Evolutionary conservation across 2,113 vertebrate genomes (phyloP), one percentile per base, ranked within the genome.

Genomic region (Ceyx cyanopectus): DNA sequence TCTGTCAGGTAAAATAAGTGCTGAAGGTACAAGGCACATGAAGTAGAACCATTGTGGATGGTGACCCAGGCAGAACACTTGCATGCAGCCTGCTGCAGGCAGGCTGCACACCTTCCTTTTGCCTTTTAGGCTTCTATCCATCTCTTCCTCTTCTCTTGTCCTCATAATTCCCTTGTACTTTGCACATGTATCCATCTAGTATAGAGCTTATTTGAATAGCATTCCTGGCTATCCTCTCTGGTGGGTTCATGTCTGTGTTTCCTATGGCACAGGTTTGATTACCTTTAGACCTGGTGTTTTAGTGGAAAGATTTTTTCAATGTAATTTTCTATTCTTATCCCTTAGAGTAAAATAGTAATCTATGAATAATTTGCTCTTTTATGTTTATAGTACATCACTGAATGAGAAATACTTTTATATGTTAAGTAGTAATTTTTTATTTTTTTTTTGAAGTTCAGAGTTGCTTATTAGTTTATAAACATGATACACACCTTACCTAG

Each of bases 181-280:
- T 50, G 75, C 56, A 68, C 30, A 17, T 14, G 4, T 22, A 17
- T 50, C 5, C 27, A 12, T 45, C 46, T 73, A 26, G 3, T 85
- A 46, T 50, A 53, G 46, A 43, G 70, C 18, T 34, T 43, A 14
- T 45, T 53, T 66, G 57, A 62, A 56, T 12, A 66, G 51, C 72
- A 57, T 41, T 62, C 48, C 56, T 32, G n/a, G 46, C 61, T 74
- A n/a, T 26, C 74, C 46, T 27, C 61, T 48, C 23, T 0, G 1
- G 7, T 16, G 1, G 1, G 19, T 14, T 90, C 34, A 9, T 10
- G 6, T 22, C 7, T 1, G 0, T 18, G 13, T 81, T 90, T 74
- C 48, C n/a, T 26, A 1, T 37, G 24, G n/a, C 51, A 20, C 0
- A 2, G 62, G 24, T 87, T 54, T 67, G 41, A 60, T 88, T n/a